Evolutionary conservation across 2,888 invertebrate genomes (phyloP), one percentile per base, ranked within the genome.

Genomic region (Hoplodrina ambigua): DNA sequence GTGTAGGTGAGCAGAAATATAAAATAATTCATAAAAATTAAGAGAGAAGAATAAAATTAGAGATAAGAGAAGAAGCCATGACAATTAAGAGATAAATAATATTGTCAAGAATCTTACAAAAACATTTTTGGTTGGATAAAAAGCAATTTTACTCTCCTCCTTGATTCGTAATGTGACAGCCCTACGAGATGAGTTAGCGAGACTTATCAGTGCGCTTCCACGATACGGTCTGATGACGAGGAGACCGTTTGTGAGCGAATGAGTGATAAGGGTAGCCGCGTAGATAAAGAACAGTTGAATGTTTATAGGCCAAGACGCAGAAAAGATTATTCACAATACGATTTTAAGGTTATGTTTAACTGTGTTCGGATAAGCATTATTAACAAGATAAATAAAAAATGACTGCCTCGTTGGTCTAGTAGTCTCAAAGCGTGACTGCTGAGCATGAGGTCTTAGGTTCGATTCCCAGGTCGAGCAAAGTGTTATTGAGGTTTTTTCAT

Each of bases 191-290:
- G 52, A 71, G 80, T 69, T 65, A 69, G 66, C 60, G 54, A n/a
- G 62, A 65, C 64, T 73, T 80, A 80, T 80, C 81, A 78, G 73
- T 72, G 68, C 52, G 73, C 75, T 81, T 74, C 72, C 69, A 66
- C 44, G 78, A 76, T 78, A 78, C 62, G 68, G 65, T 55, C 57
- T 67, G 77, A 79, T 79, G 83, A 80, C 80, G 73, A 63, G 60
- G 33, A 71, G 69, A 46, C 66, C 63, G 66, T 68, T 81, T 78
- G 70, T 80, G 56, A 71, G 61, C 13, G 69, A 69, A 75, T 75
- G 80, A 82, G 72, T 81, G 85, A 84, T 84, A 84, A 73, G 85
- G 84, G 83, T 82, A 67, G 37, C 58, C 59, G 25, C 10, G 37
- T 13, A 59, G 77, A 72, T 76, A 72, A 65, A 72, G 55, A 81